A percentile compares a stretch with the other conserved stretches of the same genome.
These are phyloP conservation scores for Brachystomella parvula DNA, from an alignment of 1,140 invertebrate genomes.

Conservation along the genomic window DNA sequence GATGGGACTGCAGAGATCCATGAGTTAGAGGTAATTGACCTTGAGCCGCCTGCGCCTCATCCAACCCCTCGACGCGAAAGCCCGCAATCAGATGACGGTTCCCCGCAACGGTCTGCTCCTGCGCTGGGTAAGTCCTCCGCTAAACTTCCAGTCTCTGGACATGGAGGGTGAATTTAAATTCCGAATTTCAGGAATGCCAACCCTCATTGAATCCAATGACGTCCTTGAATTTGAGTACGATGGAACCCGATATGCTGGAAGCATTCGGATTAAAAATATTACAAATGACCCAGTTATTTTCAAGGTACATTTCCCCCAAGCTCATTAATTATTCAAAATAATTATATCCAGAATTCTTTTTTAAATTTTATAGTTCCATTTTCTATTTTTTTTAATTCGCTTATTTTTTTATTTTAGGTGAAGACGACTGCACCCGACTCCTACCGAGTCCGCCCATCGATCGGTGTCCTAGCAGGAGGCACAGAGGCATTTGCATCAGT, in stretches of 20 bases:
- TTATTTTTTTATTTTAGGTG: slow-evolving; percentile 49
- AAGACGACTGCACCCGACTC: slow-evolving; percentile 79
- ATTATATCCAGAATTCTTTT: not conserved
- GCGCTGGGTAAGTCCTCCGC: no score
- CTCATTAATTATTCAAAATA: not conserved
- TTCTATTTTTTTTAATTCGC: not conserved
- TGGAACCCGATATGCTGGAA: slow-evolving; percentile 15
- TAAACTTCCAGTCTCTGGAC: no score
- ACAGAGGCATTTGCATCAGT: slow-evolving; percentile 48
- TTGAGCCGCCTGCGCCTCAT: not conserved
- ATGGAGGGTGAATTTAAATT: no score
- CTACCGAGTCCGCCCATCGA: slow-evolving; percentile 77
- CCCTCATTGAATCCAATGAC: not conserved
- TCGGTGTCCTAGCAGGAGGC: slow-evolving; percentile 59
- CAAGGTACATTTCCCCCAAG: slow-evolving; percentile 24
- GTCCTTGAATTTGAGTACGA: not conserved
- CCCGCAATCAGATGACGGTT: not conserved
- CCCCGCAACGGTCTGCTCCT: not conserved
- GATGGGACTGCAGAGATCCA: slow-evolving; percentile 3
- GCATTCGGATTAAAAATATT: slow-evolving; percentile 24
- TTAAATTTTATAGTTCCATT: not conserved
- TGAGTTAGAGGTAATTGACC: not conserved
- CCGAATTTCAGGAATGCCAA: not conserved
- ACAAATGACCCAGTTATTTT: slow-evolving; percentile 20
- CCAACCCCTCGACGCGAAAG: not conserved